Evolutionary conservation across 2,113 vertebrate genomes (phyloP), one percentile per base, ranked within the genome.

Genomic region (Phyllostomus discolor): DNA sequence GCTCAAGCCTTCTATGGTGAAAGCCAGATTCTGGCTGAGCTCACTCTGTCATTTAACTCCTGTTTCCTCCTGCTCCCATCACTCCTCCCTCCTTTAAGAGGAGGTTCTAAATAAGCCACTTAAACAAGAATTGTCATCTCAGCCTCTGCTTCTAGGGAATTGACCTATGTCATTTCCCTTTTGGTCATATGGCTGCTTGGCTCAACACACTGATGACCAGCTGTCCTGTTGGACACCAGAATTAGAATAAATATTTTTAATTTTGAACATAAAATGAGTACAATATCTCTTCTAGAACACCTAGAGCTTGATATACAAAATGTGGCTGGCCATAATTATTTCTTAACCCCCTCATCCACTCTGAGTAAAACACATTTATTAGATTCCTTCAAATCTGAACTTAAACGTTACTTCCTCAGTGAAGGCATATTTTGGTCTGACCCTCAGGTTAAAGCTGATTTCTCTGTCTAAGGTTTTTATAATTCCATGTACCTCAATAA

Each of bases 201-300:
- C 48, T 95, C 59, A 81, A n/a, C 43, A 7, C 22, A 48, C 0
- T 67, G 83, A 78, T 38, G 46, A 78, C 84, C 38, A 94, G 26
- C 62, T 88, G 50, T n/a, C 73, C 91, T 79, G 66, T 43, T 92
- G 88, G 22, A 81, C 46, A 69, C 11, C 22, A 85, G 46, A 72
- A 86, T n/a, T 84, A 79, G 43, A 86, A 96, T 93, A 82, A 93
- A 22, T 72, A 82, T 72, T n/a, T 93, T 97, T 97, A 96, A 82
- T 91, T 90, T 87, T 12, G 26, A 92, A 90, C 24, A 84, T 72
- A 88, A 96, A 89, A 87, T 57, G 64, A 91, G 2, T 72, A 52
- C 1, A 66, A 6, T 85, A 38, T 38, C 12, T 64, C 54, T 73
- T 46, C 41, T 46, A 70, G 35, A 67, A 88, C 43, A 69, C 5